These are phyloP conservation scores for Perizoma affinitatum DNA, from an alignment of 2,888 invertebrate species.

Conservation along the genomic window DNA sequence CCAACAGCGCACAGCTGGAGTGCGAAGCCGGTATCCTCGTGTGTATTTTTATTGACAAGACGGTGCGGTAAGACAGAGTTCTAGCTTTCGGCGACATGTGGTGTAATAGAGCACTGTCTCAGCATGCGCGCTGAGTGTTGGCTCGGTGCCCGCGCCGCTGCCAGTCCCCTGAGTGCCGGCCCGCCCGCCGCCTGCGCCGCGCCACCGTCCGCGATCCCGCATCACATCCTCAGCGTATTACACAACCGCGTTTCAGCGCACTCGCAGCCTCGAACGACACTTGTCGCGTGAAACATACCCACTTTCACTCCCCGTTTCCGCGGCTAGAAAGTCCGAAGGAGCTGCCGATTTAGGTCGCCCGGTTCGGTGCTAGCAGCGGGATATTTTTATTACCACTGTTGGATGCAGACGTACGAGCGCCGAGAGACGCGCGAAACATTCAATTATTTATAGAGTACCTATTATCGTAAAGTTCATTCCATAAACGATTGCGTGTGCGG, in stretches of 20 bases:
- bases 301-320: slow-evolving; percentile 45
- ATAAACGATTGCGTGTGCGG: slow-evolving; percentile 64
- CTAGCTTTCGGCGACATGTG: slow-evolving; percentile 58
- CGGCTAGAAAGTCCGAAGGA: slow-evolving; percentile 58
- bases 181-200: slow-evolving; percentile 65
- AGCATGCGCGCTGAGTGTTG: slow-evolving; percentile 61
- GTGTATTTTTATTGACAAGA: slow-evolving; percentile 63
- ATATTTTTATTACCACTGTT: slow-evolving; percentile 82
- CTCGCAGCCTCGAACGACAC: slow-evolving; percentile 19
- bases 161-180: slow-evolving; percentile 76
- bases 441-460: slow-evolving; percentile 72
- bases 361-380: slow-evolving; percentile 78
- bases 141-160: slow-evolving; percentile 70
- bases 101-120: slow-evolving; percentile 72
- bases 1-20: neutral
- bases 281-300: slow-evolving; percentile 18
- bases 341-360: slow-evolving; percentile 81
- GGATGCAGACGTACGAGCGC: slow-evolving; percentile 73
- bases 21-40: slow-evolving; percentile 18
- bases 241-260: slow-evolving; percentile 46
- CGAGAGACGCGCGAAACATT: slow-evolving; percentile 71
- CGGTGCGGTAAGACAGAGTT: slow-evolving; percentile 47
- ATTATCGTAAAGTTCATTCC: slow-evolving; percentile 78
- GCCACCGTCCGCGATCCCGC: slow-evolving; percentile 8
- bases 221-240: slow-evolving; percentile 11